These are phyloP conservation scores for Ranitomeya imitator DNA, from an alignment of 2,113 vertebrate species.

Conservation along the genomic window DNA sequence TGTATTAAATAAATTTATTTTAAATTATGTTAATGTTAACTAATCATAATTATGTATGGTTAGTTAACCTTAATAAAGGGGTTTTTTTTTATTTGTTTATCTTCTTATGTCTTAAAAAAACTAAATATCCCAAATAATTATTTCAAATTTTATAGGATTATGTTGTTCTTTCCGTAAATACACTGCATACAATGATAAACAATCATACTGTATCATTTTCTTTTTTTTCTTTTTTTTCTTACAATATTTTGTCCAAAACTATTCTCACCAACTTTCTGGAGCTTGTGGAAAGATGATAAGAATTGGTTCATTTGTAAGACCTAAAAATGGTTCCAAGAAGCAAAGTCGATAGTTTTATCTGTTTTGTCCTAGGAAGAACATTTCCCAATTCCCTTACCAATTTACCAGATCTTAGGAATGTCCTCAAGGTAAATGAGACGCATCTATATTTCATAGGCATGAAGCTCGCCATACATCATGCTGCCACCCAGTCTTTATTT, in stretches of 20 bases:
- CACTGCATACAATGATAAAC: neutral
- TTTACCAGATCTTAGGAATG: conserved; percentile 55
- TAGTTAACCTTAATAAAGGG: no score
- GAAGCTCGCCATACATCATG: conserved; percentile 55
- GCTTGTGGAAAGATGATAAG: neutral
- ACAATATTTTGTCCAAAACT: no score
- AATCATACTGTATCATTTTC: neutral
- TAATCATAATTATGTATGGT: no score
- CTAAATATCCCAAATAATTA: no score
- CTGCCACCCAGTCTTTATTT: conserved; percentile 52
- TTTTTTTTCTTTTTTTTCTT: neutral
- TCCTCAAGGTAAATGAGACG: conserved; percentile 57
- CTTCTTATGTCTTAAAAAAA: no score
- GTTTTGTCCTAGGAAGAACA: conserved; percentile 41
- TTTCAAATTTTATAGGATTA: no score
- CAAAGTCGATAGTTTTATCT: conserved; percentile 32
- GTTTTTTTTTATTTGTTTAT: no score
- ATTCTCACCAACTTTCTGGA: neutral
- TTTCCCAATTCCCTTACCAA: conserved; percentile 57
- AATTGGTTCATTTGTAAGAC: neutral
- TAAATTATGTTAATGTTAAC: no score
- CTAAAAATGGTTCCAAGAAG: conserved; percentile 29
- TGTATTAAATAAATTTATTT: no score
- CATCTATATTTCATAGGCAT: conserved; percentile 56
- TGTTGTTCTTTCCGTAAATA: no score